A percentile compares a stretch with the other conserved stretches of the same genome.
phyloP scores from a whole-genome alignment of 2,113 vertebrate species.

The Apus apus region DNA sequence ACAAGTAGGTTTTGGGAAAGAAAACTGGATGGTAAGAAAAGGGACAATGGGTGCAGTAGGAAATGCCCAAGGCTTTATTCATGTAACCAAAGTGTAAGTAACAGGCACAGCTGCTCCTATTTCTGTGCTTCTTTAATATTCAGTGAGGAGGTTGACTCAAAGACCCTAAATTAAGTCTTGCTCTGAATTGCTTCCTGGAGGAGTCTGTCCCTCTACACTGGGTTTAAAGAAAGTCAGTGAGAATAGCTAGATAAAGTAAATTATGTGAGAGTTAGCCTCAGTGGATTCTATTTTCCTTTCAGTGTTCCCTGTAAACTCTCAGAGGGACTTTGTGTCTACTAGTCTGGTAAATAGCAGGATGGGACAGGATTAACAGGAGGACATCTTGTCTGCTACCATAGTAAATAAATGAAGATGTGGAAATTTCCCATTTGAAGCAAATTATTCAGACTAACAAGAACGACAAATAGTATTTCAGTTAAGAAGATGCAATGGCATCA shows the following conservation, averaged over 20 bases:
- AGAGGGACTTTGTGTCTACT: background rate
- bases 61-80: background rate
- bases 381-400: background rate
- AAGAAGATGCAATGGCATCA: background rate
- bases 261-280: background rate
- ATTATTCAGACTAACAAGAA: background rate
- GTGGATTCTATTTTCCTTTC: background rate
- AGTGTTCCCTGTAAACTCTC: background rate
- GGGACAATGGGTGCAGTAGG: background rate
- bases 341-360: background rate
- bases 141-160: background rate
- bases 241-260: background rate
- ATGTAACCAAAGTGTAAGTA: background rate
- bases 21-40: background rate
- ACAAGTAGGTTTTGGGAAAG: background rate
- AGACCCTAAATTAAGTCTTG: background rate
- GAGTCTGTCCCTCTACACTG: background rate
- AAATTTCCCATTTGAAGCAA: background rate
- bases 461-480: background rate
- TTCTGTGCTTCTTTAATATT: background rate
- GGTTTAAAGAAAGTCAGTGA: background rate
- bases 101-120: background rate
- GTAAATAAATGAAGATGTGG: background rate
- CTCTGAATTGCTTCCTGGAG: background rate
- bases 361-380: background rate